Percentiles rank a stretch among this genome's conserved stretches.
These are phyloP conservation scores for Dynastes tityus DNA, from an alignment of 2,888 invertebrate genomes.

Conservation along the genomic window DNA sequence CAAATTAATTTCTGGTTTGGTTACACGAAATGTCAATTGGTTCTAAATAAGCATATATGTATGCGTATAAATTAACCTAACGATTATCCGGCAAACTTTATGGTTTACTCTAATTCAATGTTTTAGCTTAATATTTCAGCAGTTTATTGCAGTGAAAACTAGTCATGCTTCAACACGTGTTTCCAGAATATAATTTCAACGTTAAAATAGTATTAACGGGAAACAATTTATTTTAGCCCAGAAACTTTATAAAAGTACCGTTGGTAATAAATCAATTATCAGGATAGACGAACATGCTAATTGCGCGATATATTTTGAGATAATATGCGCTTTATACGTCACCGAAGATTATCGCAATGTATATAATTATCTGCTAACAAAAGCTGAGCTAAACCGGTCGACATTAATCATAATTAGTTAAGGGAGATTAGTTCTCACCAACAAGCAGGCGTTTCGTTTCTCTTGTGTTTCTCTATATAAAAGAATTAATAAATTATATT, in stretches of 20 bases:
- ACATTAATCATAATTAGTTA: conserved; percentile 25
- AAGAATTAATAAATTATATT: conserved; percentile 9
- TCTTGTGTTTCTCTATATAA: background rate
- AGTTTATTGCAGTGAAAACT: background rate
- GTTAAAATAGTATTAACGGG: background rate
- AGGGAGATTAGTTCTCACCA: background rate
- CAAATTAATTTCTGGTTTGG: too few species aligned
- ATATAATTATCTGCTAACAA: conserved; percentile 17
- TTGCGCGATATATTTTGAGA: conserved; percentile 11
- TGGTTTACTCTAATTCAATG: too few species aligned
- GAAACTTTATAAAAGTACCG: background rate
- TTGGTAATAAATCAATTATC: conserved; percentile 6
- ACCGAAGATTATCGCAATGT: conserved; percentile 17
- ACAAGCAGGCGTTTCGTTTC: conserved; percentile 3
- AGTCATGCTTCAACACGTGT: background rate
- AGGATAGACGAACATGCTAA: background rate
- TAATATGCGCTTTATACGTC: background rate
- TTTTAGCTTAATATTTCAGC: background rate
- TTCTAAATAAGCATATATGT: too few species aligned
- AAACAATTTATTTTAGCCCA: background rate
- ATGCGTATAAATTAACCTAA: too few species aligned
- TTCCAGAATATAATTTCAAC: background rate
- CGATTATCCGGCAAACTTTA: too few species aligned
- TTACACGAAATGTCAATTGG: too few species aligned
- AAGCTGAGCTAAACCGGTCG: conserved; percentile 4